Evolutionary conservation across 2,797 vertebrate genomes (phyloP).

Genomic region (Coreius guichenoti): DNA sequence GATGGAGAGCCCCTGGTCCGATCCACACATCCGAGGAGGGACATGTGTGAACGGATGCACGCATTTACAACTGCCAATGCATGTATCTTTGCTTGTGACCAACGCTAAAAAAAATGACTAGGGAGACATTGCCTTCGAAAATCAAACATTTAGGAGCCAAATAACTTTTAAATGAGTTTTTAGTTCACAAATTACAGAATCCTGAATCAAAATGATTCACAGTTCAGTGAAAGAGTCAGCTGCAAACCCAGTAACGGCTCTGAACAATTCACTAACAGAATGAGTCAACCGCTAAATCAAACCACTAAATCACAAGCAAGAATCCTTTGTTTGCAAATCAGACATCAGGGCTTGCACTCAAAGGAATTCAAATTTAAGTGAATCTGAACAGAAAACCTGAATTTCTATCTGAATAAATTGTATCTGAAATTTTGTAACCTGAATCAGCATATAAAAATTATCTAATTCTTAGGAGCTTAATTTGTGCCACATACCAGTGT

Average conservation of each 20-base stretch:
- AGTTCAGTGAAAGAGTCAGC: background rate
- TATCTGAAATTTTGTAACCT: background rate
- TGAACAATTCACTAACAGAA: background rate
- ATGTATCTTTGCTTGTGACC: background rate
- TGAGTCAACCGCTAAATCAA: background rate
- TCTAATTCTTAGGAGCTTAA: background rate
- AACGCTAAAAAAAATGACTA: background rate
- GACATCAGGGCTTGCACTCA: background rate
- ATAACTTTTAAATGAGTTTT: background rate
- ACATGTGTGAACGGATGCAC: background rate
- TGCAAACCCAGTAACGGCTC: background rate
- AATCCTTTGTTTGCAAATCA: background rate
- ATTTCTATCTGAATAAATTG: background rate
- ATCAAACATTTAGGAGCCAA: background rate
- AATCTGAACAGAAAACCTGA: background rate
- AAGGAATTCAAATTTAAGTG: background rate
- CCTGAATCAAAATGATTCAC: background rate
- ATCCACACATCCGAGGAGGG: background rate
- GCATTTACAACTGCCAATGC: background rate
- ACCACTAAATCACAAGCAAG: background rate
- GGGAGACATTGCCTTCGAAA: background rate
- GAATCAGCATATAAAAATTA: background rate
- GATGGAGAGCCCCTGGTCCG: slow-evolving; percentile 65
- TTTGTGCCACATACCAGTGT: background rate
- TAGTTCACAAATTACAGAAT: background rate